Percentiles rank a stretch among this genome's conserved stretches.
These are phyloP conservation scores for Maylandia zebra DNA, from an alignment of 2,113 vertebrate species.

Conservation along the genomic window DNA sequence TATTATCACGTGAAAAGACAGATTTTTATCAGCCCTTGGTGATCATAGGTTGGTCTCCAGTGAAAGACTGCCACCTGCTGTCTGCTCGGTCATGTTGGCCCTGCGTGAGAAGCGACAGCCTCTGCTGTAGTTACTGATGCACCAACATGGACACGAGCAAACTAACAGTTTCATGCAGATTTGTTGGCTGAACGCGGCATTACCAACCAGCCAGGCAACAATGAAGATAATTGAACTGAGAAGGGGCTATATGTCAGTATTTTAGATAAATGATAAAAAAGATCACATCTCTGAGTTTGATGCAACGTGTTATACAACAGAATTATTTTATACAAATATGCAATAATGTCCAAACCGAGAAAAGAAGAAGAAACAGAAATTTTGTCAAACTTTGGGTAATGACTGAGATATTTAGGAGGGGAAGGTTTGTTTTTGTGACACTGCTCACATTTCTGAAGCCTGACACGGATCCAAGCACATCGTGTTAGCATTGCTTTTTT, in stretches of 20 bases:
- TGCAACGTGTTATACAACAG: neutral
- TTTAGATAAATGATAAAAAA: neutral
- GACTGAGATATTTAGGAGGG: neutral
- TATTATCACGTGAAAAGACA: neutral
- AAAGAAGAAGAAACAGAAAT: neutral
- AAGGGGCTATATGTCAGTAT: rapidly evolving
- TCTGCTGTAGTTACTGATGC: neutral
- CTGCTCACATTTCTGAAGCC: neutral
- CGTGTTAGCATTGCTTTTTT: neutral
- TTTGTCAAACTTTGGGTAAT: neutral
- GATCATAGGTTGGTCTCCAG: neutral
- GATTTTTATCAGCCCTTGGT: neutral
- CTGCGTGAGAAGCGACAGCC: neutral
- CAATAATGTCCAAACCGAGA: neutral
- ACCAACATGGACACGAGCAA: neutral
- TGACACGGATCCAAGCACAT: neutral
- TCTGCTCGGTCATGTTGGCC: neutral
- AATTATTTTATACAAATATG: neutral
- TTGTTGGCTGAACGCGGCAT: neutral
- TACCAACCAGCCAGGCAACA: neutral
- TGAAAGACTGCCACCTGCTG: neutral
- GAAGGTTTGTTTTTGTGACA: neutral
- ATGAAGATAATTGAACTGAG: neutral
- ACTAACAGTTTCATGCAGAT: neutral
- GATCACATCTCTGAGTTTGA: neutral